Evolutionary conservation across 1,140 invertebrate species (phyloP).

Genomic region (Conopomorpha cramerella): DNA sequence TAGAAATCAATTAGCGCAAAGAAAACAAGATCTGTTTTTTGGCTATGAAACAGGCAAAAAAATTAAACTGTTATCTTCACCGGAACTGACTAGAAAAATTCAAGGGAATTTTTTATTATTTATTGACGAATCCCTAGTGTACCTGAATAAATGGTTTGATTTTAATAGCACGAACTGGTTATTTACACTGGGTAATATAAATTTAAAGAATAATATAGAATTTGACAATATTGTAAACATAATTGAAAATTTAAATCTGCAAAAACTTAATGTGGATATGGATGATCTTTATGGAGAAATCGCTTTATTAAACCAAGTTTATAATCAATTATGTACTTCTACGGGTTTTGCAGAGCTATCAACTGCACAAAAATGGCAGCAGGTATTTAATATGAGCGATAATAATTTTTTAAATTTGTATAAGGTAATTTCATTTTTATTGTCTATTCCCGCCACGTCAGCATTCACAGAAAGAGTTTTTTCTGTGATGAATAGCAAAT

Average conservation of each 20-base stretch:
- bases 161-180: neutral
- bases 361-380: constrained; percentile 7
- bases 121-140: neutral
- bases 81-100: neutral
- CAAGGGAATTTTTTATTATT: neutral
- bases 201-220: neutral
- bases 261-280: neutral
- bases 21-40: neutral
- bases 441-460: constrained; percentile 8
- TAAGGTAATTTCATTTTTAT: constrained; percentile 7
- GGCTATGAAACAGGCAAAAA: neutral
- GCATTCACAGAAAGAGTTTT: constrained; percentile 8
- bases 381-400: constrained; percentile 6
- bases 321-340: constrained; percentile 4
- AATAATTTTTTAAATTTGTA: constrained; percentile 6
- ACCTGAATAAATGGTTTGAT: constrained; percentile 1
- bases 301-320: neutral
- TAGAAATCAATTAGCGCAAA: neutral
- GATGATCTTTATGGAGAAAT: neutral
- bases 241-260: neutral
- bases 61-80: neutral
- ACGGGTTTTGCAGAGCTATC: constrained; percentile 6
- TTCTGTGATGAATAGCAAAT: constrained; percentile 5
- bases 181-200: neutral
- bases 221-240: neutral